Evolutionary conservation across 2,113 vertebrate species (phyloP), one percentile per base, ranked within the genome.

Genomic region (Scatophagus argus): DNA sequence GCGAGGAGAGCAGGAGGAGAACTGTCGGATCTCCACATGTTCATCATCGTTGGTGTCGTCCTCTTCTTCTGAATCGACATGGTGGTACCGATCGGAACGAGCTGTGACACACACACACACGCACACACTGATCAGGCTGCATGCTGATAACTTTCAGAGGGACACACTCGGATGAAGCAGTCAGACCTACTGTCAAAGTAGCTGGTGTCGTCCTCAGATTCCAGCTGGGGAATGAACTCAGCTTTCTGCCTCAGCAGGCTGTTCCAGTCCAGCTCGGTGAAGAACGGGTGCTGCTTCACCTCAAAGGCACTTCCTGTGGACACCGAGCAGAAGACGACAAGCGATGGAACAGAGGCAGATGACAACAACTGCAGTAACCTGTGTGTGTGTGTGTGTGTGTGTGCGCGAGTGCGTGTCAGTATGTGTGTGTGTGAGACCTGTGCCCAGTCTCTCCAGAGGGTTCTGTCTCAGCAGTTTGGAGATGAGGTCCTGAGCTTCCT

Each of bases 181-280:
- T 27, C 3, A 7, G 43, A 83, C 88, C 0, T 84, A 99, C 98
- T 99, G 94, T 99, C 98, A 90, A 99, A 99, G 93, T 99, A 99
- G 90, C 98, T 99, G 67, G 98, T 99, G 89, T 99, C 98, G 82
- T 99, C 98, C 89, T 99, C 98, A 0, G 97, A 98, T 91, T 99
- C 98, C 87, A 99, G 83, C 78, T 99, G 98, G 8, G 98, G 98
- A 86, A 99, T 98, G 91, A 99, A 99, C 91, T 99, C 98, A 1
- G 98, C 98, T 86, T 99, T 99, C 93, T 99, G 98, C n/a, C 98
- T 96, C 81, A 99, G 95, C 64, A 99, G 95, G 88, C 96, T 95
- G 87, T 96, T 99, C 98, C 98, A 99, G 95, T 99, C 97, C 94
- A 99, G 93, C 62, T 96, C 95, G 13, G 91, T 95, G 86, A 99